Conservation (phyloP, 2,113 vertebrate species). For the Platysternon megacephalum region DNA sequence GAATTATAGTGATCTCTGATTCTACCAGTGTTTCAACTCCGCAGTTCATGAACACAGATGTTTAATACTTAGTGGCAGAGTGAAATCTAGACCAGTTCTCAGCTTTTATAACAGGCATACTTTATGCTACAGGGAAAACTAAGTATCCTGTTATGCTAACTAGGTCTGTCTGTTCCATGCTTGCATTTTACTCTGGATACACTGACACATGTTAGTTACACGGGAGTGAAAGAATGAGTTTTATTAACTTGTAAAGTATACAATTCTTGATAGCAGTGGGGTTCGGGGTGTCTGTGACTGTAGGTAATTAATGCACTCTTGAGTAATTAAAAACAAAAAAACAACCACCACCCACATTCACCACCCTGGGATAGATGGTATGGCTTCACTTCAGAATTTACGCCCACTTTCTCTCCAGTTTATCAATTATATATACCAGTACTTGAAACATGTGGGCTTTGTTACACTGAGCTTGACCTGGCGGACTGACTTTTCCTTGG, state of each 20-base stretch:
- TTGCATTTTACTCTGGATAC: neutral
- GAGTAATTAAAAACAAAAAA: neutral
- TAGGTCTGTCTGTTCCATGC: neutral
- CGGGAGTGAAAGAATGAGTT: neutral
- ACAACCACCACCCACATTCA: neutral
- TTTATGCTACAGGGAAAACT: slow-evolving; percentile 7
- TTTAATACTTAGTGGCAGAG: neutral
- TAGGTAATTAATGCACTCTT: neutral
- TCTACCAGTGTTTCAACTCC: no score
- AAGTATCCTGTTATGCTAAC: neutral
- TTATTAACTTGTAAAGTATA: neutral
- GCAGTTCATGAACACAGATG: no score
- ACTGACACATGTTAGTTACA: neutral
- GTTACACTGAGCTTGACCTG: neutral
- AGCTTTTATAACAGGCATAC: slow-evolving; percentile 46
- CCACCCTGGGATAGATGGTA: neutral
- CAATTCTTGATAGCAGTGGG: neutral
- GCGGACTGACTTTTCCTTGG: neutral
- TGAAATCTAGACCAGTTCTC: neutral
- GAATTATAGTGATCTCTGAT: no score
- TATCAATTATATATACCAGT: slow-evolving; percentile 48
- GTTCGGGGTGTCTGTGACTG: neutral
- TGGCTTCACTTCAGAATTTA: slow-evolving; percentile 28
- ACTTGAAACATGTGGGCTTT: neutral
- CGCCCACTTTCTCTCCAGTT: neutral